Base-by-base conservation (phyloP, 1,140 invertebrate genomes). In the Parasteatoda tepidariorum region DNA sequence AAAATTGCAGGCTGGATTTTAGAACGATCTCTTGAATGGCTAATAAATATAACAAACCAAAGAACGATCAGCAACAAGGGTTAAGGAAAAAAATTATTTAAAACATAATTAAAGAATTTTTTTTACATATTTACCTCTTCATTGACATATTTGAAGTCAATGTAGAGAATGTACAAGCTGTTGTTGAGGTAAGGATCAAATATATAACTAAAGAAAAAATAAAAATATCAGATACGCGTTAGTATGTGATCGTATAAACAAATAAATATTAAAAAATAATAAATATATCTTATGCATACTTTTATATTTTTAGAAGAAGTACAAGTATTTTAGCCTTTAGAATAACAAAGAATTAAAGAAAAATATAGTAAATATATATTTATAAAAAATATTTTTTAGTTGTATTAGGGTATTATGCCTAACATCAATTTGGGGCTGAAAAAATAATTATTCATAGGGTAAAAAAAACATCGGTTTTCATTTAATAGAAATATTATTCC, bases 1-100 rank as follows among this genome's bases (percentile, higher is more conserved):
- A 78, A 66, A 66, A 78, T 78, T 22, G 74, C 74, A 22, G 74
- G 74, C 13, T 78, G 59, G 15, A 34, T 57, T 48, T 9, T 41
- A 64, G 34, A 22, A 33, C 62, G 33, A 30, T 78, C 74, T 18
- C 30, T 48, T 41, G 18, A 54, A 22, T 24, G 0, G 38, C 74
- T 78, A 18, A 11, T 62, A 78, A 33, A 66, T 26, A 54, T 28
- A 48, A 33, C 4, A 33, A 66, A 66, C 7, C 1, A 48, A 41
- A 41, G 38, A 5, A 41, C 13, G 9, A 18, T 48, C 9, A n/a
- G 26, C 18, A n/a, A 9, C n/a, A 22, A 74, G 66, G 66, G 66
- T 41, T 41, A 41, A 68, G 15, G 7, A 22, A 11, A 30, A 13
- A 2, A 64, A 26, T 28, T 18, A 28, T 33, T 66, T 28, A 33